Percentiles rank a stretch among this genome's conserved stretches.
phyloP scores from a whole-genome alignment of 2,113 vertebrate genomes.

The Calidris pygmaea region DNA sequence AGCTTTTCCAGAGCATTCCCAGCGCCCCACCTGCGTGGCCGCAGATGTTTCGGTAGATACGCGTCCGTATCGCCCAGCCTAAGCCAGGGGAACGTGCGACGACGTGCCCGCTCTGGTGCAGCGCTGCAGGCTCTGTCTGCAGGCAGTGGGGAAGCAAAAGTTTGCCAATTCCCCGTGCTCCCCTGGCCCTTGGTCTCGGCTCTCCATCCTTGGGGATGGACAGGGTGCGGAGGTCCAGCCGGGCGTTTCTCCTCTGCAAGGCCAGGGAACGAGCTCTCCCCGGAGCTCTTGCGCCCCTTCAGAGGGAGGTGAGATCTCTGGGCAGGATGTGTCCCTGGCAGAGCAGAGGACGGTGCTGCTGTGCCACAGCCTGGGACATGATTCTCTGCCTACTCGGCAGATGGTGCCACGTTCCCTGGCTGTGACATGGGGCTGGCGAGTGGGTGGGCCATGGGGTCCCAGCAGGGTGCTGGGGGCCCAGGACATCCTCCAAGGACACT shows the following conservation, averaged over 20 bases:
- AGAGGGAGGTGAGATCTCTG: not conserved
- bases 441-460: not conserved
- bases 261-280: not conserved
- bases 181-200: fast-evolving
- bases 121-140: not conserved
- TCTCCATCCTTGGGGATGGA: not conserved
- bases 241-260: not conserved
- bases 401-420: not conserved
- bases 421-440: not conserved
- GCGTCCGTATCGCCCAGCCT: fast-evolving
- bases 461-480: too few relatives aligned
- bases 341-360: not conserved
- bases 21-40: fast-evolving
- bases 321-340: not conserved
- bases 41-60: fast-evolving
- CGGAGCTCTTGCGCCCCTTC: not conserved
- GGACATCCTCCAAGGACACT: not conserved
- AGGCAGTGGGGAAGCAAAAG: not conserved
- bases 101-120: fast-evolving
- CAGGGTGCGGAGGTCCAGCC: not conserved
- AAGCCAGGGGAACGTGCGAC: not conserved
- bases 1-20: not conserved
- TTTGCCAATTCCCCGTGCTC: fast-evolving
- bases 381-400: not conserved
- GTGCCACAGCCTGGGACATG: not conserved